These are phyloP conservation scores for Sesamia nonagrioides DNA, from an alignment of 1,140 invertebrate species.

Conservation along the genomic window DNA sequence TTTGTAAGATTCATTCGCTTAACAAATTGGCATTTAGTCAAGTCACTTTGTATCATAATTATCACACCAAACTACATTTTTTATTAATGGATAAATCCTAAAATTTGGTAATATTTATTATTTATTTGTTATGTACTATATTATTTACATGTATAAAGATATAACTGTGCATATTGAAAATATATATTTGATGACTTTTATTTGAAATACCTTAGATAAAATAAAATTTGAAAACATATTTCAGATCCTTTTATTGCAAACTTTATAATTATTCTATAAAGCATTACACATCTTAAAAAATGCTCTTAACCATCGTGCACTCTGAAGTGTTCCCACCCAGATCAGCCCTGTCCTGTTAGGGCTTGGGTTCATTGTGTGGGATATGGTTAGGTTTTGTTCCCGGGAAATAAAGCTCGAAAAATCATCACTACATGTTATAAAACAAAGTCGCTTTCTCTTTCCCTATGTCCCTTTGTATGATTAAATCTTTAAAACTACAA, in stretches of 20 bases:
- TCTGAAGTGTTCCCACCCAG: no score
- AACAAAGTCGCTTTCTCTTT: no score
- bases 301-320: no score
- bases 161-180: slow-evolving; percentile 87
- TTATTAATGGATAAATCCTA: slow-evolving; percentile 82
- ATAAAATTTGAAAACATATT: slow-evolving; percentile 75
- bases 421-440: no score
- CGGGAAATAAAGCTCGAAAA: no score
- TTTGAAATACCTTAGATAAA: slow-evolving; percentile 82
- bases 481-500: no score
- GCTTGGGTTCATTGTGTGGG: no score
- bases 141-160: slow-evolving; percentile 87
- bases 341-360: no score
- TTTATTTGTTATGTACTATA: slow-evolving; percentile 87
- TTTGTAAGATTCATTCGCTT: slow-evolving; percentile 67
- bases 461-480: no score
- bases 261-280: no score
- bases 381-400: no score
- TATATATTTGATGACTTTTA: slow-evolving; percentile 85
- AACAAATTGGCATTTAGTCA: slow-evolving; percentile 82
- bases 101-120: slow-evolving; percentile 86
- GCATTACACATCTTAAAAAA: no score
- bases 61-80: slow-evolving; percentile 82
- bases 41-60: slow-evolving; percentile 82
- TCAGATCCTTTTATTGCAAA: slow-evolving; percentile 49